Conservation (phyloP, 2,113 vertebrate species). For the Acrocephalus kingi region DNA sequence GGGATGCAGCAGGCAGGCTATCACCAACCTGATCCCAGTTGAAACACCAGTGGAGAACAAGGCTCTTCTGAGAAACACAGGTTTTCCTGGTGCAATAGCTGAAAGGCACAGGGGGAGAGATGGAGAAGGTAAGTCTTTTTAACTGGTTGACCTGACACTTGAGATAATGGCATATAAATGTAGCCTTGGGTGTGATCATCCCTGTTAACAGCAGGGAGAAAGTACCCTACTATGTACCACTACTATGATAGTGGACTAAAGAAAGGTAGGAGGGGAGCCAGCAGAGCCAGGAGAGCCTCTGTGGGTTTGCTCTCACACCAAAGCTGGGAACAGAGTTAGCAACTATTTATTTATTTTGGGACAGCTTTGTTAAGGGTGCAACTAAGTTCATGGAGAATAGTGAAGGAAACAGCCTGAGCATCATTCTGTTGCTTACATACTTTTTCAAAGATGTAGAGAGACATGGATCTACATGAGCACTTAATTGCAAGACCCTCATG, state of each 20-base stretch:
- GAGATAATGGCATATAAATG: background rate
- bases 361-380: background rate
- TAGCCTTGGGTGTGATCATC: background rate
- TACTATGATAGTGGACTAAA: background rate
- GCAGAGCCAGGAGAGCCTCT: background rate
- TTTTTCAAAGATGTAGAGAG: background rate
- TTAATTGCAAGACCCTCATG: background rate
- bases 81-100: background rate
- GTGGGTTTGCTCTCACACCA: background rate
- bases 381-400: background rate
- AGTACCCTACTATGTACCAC: no score
- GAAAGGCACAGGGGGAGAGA: background rate
- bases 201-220: background rate
- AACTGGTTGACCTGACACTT: background rate
- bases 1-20: background rate
- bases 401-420: background rate
- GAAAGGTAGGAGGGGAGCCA: background rate
- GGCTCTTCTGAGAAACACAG: background rate
- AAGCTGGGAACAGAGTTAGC: background rate
- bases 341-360: background rate
- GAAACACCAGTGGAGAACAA: background rate
- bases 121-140: background rate
- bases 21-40: rapidly evolving
- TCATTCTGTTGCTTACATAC: background rate
- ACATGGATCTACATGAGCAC: background rate